Percentiles rank a stretch among this genome's conserved stretches.
phyloP scores from a whole-genome alignment of 2,113 vertebrate genomes.

The Mystacornis crossleyi region DNA sequence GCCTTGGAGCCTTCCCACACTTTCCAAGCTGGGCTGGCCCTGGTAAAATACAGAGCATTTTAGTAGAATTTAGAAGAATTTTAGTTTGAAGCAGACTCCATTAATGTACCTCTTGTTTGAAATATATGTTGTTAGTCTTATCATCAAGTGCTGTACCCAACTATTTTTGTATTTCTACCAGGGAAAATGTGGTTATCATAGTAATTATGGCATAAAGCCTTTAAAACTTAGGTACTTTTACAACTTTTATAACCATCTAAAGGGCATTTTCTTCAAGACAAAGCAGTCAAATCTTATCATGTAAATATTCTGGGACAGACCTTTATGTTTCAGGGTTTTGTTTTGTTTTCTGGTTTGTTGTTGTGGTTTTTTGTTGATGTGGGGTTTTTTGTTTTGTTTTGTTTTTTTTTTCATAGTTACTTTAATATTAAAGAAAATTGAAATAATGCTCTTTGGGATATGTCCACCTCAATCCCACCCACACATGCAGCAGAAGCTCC shows the following conservation, averaged over 20 bases:
- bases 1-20: background rate
- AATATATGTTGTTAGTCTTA: background rate
- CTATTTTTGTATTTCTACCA: background rate
- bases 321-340: background rate
- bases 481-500: background rate
- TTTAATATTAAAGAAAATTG: background rate
- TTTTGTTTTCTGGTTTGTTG: too few relatives aligned
- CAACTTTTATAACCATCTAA: background rate
- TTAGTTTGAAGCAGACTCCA: background rate
- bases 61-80: background rate
- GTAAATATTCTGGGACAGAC: background rate
- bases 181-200: background rate
- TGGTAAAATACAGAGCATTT: background rate
- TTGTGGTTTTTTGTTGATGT: background rate
- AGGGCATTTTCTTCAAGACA: background rate
- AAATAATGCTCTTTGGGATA: background rate
- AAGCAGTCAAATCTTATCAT: background rate
- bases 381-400: background rate
- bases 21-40: background rate
- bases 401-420: background rate
- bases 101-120: background rate
- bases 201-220: background rate
- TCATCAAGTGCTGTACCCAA: background rate
- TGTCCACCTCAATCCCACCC: background rate
- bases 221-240: background rate